Conservation (phyloP, 37 sponge, comb jelly and placozoan genomes). For the Amphimedon queenslandica region DNA sequence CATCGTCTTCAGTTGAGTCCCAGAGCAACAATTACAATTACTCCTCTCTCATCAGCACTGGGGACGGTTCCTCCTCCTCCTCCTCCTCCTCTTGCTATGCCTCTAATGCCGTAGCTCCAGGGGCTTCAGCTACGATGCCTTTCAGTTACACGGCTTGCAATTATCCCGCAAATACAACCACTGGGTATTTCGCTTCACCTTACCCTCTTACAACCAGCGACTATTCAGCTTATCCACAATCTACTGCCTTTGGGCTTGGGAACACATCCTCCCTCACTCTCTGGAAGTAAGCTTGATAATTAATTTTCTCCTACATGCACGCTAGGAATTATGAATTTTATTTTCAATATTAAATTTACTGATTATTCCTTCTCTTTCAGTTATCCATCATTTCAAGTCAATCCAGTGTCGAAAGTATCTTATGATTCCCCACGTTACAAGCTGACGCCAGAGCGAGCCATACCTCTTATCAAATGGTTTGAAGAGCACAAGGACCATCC, state of each 20-base stretch:
- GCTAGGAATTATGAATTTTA: neutral
- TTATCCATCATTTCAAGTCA: neutral
- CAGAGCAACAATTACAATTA: neutral
- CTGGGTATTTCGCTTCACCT: neutral
- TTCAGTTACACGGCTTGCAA: neutral
- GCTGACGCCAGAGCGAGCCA: slow-evolving; percentile 78
- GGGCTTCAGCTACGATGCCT: neutral
- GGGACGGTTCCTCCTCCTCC: neutral
- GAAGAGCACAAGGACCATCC: slow-evolving; percentile 87
- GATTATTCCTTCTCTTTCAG: neutral
- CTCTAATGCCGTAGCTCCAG: too few relatives aligned
- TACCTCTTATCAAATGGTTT: slow-evolving; percentile 77
- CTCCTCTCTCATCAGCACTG: neutral
- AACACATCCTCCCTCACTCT: neutral
- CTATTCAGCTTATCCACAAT: neutral
- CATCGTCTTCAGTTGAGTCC: too few relatives aligned
- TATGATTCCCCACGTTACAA: slow-evolving; percentile 73
- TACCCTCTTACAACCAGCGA: neutral
- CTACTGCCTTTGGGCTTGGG: neutral
- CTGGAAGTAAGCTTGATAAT: slow-evolving; percentile 9
- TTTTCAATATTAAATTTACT: neutral
- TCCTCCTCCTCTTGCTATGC: neutral
- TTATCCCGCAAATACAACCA: neutral
- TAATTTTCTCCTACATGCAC: too few relatives aligned
- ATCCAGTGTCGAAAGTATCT: slow-evolving; percentile 5